Evolutionary conservation across 2,113 vertebrate species (phyloP).

Genomic region (Elgaria multicarinata): DNA sequence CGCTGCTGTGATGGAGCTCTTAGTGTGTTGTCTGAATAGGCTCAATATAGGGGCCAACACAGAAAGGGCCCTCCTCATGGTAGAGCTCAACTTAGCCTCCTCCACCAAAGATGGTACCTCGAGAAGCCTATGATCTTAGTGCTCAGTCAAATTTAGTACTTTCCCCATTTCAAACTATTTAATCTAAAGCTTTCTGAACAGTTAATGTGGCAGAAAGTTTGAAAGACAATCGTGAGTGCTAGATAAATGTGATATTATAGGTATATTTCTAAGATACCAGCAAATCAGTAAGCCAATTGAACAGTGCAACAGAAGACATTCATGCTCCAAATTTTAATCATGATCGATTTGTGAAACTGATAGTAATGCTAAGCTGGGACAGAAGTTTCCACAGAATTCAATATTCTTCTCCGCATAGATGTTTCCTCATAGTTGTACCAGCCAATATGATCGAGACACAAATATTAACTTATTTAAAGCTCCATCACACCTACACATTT

Average conservation of each 20-base stretch:
- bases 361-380: not conserved
- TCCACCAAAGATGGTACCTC: not conserved
- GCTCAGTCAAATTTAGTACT: not conserved
- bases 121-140: not conserved
- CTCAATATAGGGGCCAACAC: not conserved
- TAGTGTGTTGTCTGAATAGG: no score
- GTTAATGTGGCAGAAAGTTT: not conserved
- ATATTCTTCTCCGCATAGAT: not conserved
- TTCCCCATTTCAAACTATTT: not conserved
- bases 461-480: not conserved
- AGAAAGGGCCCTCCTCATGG: not conserved
- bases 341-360: not conserved
- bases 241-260: not conserved
- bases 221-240: not conserved
- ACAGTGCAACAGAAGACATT: not conserved
- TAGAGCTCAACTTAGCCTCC: not conserved
- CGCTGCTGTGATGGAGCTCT: no score
- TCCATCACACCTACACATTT: no score
- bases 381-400: not conserved
- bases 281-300: not conserved
- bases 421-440: not conserved
- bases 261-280: not conserved
- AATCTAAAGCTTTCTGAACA: not conserved
- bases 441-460: not conserved
- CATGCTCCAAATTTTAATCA: not conserved